Conservation (phyloP, 2,888 invertebrate species). For the Bibio marci region DNA sequence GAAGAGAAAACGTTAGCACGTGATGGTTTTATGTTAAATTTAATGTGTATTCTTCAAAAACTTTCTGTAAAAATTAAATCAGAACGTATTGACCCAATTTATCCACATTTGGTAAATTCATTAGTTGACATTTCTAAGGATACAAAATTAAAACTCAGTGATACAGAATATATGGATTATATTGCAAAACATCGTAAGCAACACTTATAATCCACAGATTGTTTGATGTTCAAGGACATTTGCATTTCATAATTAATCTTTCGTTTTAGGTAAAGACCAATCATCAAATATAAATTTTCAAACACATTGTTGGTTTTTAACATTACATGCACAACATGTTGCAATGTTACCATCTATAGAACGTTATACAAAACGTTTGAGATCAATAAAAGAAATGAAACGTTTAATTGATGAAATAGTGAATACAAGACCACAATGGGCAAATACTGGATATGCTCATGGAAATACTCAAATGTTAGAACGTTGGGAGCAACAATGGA, state of each 20-base stretch:
- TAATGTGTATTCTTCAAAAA: slow-evolving; percentile 78
- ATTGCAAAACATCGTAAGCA: slow-evolving; percentile 43
- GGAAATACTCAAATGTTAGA: slow-evolving; percentile 63
- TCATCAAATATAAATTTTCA: slow-evolving; percentile 74
- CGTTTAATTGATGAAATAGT: slow-evolving; percentile 73
- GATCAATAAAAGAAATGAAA: slow-evolving; percentile 58
- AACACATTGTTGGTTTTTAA: slow-evolving; percentile 94
- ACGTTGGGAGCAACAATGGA: slow-evolving; percentile 76
- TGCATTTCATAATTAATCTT: no score
- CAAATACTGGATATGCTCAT: slow-evolving; percentile 50
- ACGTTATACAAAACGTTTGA: slow-evolving; percentile 58
- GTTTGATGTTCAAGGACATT: no score
- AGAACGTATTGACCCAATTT: slow-evolving; percentile 75
- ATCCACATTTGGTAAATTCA: slow-evolving; percentile 69
- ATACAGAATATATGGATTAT: slow-evolving; percentile 69
- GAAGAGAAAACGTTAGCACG: slow-evolving; percentile 76
- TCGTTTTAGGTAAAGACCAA: slow-evolving; percentile 28
- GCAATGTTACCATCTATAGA: slow-evolving; percentile 78
- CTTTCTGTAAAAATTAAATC: slow-evolving; percentile 78
- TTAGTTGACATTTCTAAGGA: slow-evolving; percentile 58
- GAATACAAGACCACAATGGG: slow-evolving; percentile 68
- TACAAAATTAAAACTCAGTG: slow-evolving; percentile 67
- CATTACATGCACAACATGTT: slow-evolving; percentile 85
- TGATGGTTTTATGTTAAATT: slow-evolving; percentile 91
- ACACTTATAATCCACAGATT: no score